Conservation (phyloP, 2,113 vertebrate genomes). For the Anarhynchus alexandrinus region DNA sequence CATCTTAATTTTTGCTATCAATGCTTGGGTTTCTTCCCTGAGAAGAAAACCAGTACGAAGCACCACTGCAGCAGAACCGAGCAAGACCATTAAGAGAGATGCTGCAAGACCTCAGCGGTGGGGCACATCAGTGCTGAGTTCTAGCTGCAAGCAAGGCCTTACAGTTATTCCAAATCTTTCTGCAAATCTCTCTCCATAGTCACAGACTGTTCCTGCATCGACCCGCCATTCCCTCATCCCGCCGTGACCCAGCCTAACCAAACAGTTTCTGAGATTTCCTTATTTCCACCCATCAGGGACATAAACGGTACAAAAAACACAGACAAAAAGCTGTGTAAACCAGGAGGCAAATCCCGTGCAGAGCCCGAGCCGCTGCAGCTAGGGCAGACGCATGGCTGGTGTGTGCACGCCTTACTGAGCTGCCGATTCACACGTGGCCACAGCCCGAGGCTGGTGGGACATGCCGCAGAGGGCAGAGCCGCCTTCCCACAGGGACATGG, state of each 20-base stretch:
- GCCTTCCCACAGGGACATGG: rapidly evolving
- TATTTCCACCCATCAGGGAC: neutral
- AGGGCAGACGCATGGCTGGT: too few relatives aligned
- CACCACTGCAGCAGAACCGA: neutral
- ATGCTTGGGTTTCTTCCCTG: neutral
- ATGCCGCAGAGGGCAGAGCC: neutral
- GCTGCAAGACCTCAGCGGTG: neutral
- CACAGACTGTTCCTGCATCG: neutral
- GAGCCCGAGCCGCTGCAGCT: neutral
- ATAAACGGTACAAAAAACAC: neutral
- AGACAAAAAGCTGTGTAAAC: neutral
- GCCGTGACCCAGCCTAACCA: neutral
- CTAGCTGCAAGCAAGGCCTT: neutral
- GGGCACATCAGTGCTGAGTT: neutral
- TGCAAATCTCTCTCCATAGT: neutral
- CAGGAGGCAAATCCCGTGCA: neutral
- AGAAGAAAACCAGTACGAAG: neutral
- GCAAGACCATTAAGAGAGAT: neutral
- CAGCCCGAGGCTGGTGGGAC: neutral
- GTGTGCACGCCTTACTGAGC: too few relatives aligned
- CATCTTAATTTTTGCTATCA: neutral
- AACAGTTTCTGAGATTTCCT: neutral
- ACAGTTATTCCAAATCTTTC: neutral
- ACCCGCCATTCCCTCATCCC: neutral
- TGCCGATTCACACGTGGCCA: neutral